Conservation (phyloP, 2,797 vertebrate genomes). For the Catharus ustulatus region DNA sequence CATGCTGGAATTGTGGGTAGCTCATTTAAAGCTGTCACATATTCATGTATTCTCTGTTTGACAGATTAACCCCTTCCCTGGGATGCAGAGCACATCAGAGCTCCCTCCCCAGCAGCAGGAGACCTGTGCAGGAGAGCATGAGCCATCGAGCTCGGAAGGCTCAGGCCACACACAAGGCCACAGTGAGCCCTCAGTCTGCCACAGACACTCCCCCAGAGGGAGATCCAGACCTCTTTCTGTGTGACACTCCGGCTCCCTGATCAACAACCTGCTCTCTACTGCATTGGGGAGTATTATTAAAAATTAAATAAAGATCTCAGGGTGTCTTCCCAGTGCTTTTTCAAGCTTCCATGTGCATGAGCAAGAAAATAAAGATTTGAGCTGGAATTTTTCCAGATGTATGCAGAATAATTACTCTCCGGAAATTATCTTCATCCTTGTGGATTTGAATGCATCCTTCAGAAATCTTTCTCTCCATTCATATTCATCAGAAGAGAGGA, state of each 20-base stretch:
- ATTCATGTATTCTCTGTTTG: background rate
- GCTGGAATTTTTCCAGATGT: background rate
- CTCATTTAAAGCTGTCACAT: background rate
- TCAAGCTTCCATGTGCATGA: background rate
- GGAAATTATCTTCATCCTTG: background rate
- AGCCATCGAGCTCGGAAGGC: background rate
- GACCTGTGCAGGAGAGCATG: background rate
- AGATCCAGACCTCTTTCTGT: background rate
- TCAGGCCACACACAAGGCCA: background rate
- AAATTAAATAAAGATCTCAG: background rate
- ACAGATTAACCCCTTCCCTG: conserved; percentile 8
- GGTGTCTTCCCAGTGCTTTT: background rate
- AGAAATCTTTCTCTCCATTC: background rate
- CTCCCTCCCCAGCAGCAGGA: background rate
- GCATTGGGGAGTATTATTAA: background rate
- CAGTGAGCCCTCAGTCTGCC: background rate
- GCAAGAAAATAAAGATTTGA: background rate
- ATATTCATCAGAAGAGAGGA: background rate
- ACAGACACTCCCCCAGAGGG: background rate
- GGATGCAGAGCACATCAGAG: rapidly evolving
- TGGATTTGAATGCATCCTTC: background rate
- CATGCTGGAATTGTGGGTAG: conserved; percentile 11
- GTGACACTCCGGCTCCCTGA: background rate
- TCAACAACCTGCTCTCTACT: background rate
- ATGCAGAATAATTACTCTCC: background rate